Evolutionary conservation across 2,888 invertebrate species (phyloP), one percentile per base, ranked within the genome.

Genomic region (Endotricha flammealis): DNA sequence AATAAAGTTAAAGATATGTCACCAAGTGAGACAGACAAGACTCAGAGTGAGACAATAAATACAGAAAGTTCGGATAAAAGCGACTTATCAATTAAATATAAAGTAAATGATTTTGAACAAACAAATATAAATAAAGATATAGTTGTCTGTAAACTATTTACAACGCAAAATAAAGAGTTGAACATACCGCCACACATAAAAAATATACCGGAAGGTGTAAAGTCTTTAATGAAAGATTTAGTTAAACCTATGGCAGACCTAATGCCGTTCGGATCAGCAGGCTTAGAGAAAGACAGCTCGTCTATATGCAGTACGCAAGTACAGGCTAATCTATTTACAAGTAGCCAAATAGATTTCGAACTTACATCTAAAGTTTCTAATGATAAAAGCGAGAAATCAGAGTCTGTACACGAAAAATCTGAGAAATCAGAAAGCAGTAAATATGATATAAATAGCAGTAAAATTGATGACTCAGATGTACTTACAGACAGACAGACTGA

Each of bases 291-390:
- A n/a, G n/a, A n/a, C n/a, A 11, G 30, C 0, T 38, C 55, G 0
- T 71, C 77, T 0, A 69, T 62, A 0, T 56, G 62, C 28, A 77
- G 71, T 36, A 71, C 55, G 0, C 65, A 81, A 32, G 55, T 80
- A 22, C 83, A 86, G 51, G 72, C 80, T 0, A 74, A 79, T 44
- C 40, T 80, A 2, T 16, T 62, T 0, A 54, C 69, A 0, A 76
- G 85, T 1, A 85, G 83, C 37, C 85, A 85, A 53, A 64, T 83
- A 7, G 83, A 82, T 16, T 23, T 83, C n/a, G n/a, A n/a, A n/a
- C n/a, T n/a, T n/a, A n/a, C n/a, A n/a, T n/a, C n/a, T n/a, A n/a
- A n/a, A n/a, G n/a, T n/a, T n/a, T n/a, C n/a, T n/a, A n/a, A n/a
- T n/a, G n/a, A n/a, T n/a, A n/a, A n/a, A n/a, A n/a, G n/a, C n/a